Evolutionary conservation across 2,888 invertebrate genomes (phyloP).

Genomic region (Stenodema calcarata): DNA sequence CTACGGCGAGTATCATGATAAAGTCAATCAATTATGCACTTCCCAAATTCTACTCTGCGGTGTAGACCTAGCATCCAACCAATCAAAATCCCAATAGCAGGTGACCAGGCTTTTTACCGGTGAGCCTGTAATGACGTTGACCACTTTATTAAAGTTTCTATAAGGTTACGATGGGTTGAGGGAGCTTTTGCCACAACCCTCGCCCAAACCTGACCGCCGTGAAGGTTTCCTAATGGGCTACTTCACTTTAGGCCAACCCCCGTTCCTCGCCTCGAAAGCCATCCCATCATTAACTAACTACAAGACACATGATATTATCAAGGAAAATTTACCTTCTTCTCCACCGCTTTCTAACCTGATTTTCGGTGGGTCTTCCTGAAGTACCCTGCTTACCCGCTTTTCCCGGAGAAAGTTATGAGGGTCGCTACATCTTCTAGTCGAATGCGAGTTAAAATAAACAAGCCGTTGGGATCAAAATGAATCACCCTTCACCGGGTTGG

Average conservation of each 20-base stretch:
- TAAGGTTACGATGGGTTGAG: slow-evolving; percentile 1
- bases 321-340: slow-evolving; percentile 35
- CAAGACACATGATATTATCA: slow-evolving; percentile 41
- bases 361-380: not conserved
- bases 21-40: no score
- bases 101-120: slow-evolving; percentile 8
- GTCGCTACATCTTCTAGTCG: slow-evolving; percentile 20
- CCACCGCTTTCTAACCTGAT: slow-evolving; percentile 34
- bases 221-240: slow-evolving; percentile 44
- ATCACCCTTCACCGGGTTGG: not conserved
- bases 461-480: not conserved
- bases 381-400: slow-evolving; percentile 2
- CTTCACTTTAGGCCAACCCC: slow-evolving; percentile 19
- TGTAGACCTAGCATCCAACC: not conserved
- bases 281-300: slow-evolving; percentile 32
- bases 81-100: slow-evolving; percentile 1
- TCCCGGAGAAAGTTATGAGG: not conserved
- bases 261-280: not conserved
- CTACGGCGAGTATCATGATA: no score
- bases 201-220: not conserved
- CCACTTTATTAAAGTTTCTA: slow-evolving; percentile 45
- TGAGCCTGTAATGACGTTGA: slow-evolving; percentile 30
- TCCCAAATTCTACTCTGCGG: no score
- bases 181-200: not conserved
- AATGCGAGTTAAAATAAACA: slow-evolving; percentile 10